Conservation (phyloP, 1,140 invertebrate genomes). For the Sycophaga agraensis region DNA sequence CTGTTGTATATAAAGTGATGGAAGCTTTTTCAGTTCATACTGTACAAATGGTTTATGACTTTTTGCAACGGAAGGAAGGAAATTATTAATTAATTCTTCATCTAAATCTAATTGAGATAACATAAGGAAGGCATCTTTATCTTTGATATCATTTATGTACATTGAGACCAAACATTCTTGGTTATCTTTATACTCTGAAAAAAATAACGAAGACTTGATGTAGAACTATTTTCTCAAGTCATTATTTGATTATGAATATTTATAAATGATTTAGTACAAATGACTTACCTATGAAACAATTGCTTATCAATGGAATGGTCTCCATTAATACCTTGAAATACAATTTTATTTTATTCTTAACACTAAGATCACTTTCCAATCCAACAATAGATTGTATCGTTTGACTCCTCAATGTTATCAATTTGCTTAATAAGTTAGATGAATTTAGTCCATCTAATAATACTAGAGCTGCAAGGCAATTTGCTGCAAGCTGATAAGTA, state of each 20-base stretch:
- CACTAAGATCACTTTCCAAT: slow-evolving; percentile 55
- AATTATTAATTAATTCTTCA: slow-evolving; percentile 54
- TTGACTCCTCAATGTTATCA: slow-evolving; percentile 56
- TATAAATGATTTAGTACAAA: neutral
- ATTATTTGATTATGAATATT: neutral
- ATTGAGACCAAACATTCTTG: slow-evolving; percentile 40
- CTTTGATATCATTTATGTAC: slow-evolving; percentile 57
- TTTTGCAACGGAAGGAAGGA: slow-evolving; percentile 55
- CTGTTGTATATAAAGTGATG: slow-evolving; percentile 42
- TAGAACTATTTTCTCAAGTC: neutral
- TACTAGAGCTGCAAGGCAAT: slow-evolving; percentile 65
- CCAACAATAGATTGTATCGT: slow-evolving; percentile 58
- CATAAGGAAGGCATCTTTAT: slow-evolving; percentile 57
- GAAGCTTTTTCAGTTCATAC: slow-evolving; percentile 43
- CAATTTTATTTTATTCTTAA: slow-evolving; percentile 56
- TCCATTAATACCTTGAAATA: slow-evolving; percentile 60
- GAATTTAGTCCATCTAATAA: slow-evolving; percentile 59
- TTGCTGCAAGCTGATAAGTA: slow-evolving; percentile 60
- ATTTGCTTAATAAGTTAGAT: slow-evolving; percentile 54
- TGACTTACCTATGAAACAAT: slow-evolving; percentile 67
- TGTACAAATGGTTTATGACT: slow-evolving; percentile 52
- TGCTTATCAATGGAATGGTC: slow-evolving; percentile 60
- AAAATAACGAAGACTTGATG: slow-evolving; percentile 13
- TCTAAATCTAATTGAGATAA: slow-evolving; percentile 57
- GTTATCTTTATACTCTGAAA: slow-evolving; percentile 47